These are phyloP conservation scores for Tipula lateralis DNA, from an alignment of 2,888 invertebrate genomes.

Conservation along the genomic window DNA sequence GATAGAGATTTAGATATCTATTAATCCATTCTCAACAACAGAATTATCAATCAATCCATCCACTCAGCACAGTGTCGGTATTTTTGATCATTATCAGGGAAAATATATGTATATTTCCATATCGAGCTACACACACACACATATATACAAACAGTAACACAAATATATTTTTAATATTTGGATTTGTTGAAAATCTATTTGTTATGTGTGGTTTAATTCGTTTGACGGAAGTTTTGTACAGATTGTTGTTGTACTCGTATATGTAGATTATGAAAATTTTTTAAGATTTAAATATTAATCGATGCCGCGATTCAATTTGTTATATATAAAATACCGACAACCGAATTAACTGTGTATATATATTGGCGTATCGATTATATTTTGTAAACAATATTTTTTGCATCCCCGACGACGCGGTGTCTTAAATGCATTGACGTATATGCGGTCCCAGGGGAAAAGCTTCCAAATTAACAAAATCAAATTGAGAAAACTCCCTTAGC, in stretches of 20 bases:
- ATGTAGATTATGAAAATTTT: background rate
- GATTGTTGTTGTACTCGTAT: background rate
- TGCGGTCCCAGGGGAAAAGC: background rate
- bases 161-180: constrained; percentile 3
- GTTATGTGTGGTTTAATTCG: background rate
- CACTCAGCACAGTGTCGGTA: background rate
- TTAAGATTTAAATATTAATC: background rate
- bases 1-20: constrained; percentile 4
- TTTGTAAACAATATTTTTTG: no score
- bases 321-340: background rate
- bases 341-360: background rate
- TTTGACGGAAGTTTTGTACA: background rate
- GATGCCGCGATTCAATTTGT: background rate
- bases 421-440: background rate
- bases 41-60: background rate
- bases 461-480: no score
- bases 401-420: background rate
- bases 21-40: constrained; percentile 24
- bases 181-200: constrained; percentile 11
- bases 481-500: no score
- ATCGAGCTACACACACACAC: no score
- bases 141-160: background rate
- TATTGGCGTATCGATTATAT: background rate
- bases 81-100: constrained; percentile 13
- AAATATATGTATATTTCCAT: background rate